phyloP scores from a whole-genome alignment of 2,888 invertebrate genomes.

The Lathronympha strigana region DNA sequence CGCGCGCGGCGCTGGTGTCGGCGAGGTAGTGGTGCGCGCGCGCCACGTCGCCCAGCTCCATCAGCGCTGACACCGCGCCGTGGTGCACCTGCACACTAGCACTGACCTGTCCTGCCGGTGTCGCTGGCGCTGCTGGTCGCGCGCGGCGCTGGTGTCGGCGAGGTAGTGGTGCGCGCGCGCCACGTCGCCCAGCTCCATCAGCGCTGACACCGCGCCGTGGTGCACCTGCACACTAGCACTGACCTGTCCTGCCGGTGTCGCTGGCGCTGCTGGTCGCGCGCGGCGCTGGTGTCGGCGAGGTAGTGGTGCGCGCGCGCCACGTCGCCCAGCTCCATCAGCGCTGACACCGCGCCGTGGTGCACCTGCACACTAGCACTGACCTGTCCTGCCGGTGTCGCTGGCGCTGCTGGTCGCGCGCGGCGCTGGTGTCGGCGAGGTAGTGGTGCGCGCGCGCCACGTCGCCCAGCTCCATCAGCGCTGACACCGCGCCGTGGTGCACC shows the following conservation, averaged over 20 bases:
- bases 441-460: neutral
- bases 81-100: no score
- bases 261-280: slow-evolving; percentile 58
- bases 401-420: no score
- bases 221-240: no score
- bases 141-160: slow-evolving; percentile 77
- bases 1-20: slow-evolving; percentile 7
- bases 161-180: slow-evolving; percentile 67
- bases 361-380: no score
- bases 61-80: no score
- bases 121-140: slow-evolving; percentile 51
- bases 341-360: no score
- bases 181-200: slow-evolving; percentile 13
- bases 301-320: slow-evolving; percentile 32
- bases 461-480: no score
- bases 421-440: slow-evolving; percentile 11
- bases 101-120: neutral
- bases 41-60: neutral
- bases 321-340: slow-evolving; percentile 15
- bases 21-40: neutral
- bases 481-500: no score
- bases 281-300: slow-evolving; percentile 49
- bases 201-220: no score
- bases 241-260: slow-evolving; percentile 47
- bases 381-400: no score